Base-by-base conservation (phyloP, 2,888 invertebrate species). In the Miltochrista miniata region DNA sequence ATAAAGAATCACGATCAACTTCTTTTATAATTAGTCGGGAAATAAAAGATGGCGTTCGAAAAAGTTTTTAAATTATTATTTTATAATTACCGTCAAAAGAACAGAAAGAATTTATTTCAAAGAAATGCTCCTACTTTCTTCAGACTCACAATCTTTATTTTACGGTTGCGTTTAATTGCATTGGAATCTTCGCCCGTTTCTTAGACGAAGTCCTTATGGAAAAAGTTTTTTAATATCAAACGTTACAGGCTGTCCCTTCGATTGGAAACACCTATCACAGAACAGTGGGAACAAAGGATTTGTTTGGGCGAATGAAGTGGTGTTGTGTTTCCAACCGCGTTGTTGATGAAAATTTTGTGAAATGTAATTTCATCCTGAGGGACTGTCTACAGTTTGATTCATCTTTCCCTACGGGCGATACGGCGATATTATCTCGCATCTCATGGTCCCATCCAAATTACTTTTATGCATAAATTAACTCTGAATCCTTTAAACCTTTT, bases 211-310 rank as follows among this genome's bases (percentile, higher is more conserved):
- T 79, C 68, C 75, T 82, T 82, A 83, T 76, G 76, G 76, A 79
- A 80, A 88, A 90, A 90, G 84, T 88, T 90, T 90, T 90, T 90
- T 89, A 90, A 90, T 90, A 88, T 87, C 83, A 79, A 81, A 76
- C 78, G 79, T 85, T 80, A 80, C 79, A 76, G 78, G 62, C 78
- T 79, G 84, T 83, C 82, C 81, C 74, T 83, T 75, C 80, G 79
- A 86, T 83, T 79, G 79, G 78, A 84, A 82, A 79, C 81, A 87
- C 78, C 84, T 83, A 84, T 82, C 74, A 68, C 69, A 81, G 72
- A 24, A 74, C 77, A 75, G 75, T 76, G 76, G 76, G 84, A 85
- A 83, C 79, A 83, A 83, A 83, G 76, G 71, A 70, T 70, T 79
- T 84, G 68, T 85, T 82, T 83, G 78, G 76, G 80, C 79, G 74